Conservation (phyloP, 2,797 vertebrate genomes). For the Enteromius afrohamiltoni region DNA sequence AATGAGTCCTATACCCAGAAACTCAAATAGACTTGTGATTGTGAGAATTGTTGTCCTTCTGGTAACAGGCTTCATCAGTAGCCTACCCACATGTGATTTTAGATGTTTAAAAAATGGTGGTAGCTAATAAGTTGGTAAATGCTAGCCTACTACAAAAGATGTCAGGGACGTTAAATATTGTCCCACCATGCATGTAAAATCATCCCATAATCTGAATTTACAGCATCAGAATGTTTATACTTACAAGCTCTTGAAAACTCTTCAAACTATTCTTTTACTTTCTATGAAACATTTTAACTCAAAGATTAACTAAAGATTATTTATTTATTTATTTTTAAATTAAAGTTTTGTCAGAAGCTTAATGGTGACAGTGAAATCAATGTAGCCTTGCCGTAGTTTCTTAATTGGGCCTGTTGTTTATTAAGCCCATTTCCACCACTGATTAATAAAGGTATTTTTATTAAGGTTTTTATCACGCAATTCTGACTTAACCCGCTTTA, state of each 20-base stretch:
- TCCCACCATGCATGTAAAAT: neutral
- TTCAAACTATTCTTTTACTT: neutral
- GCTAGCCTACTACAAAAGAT: neutral
- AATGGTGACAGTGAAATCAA: neutral
- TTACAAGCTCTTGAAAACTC: neutral
- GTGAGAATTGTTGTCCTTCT: too few relatives aligned
- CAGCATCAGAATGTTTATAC: neutral
- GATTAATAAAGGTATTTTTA: too few relatives aligned
- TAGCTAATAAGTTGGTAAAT: neutral
- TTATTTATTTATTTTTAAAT: neutral
- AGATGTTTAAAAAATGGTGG: neutral
- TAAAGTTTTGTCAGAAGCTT: neutral
- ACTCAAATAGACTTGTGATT: too few relatives aligned
- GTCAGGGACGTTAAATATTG: neutral
- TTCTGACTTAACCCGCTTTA: too few relatives aligned
- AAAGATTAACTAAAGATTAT: neutral
- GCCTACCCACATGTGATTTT: neutral
- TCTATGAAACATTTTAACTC: neutral
- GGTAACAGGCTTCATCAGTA: neutral
- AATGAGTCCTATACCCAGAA: too few relatives aligned
- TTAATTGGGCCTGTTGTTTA: too few relatives aligned
- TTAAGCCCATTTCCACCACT: too few relatives aligned
- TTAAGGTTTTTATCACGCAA: too few relatives aligned
- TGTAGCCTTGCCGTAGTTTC: neutral
- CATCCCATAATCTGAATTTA: neutral